phyloP scores from a whole-genome alignment of 2,888 invertebrate genomes.

The Polia nebulosa region DNA sequence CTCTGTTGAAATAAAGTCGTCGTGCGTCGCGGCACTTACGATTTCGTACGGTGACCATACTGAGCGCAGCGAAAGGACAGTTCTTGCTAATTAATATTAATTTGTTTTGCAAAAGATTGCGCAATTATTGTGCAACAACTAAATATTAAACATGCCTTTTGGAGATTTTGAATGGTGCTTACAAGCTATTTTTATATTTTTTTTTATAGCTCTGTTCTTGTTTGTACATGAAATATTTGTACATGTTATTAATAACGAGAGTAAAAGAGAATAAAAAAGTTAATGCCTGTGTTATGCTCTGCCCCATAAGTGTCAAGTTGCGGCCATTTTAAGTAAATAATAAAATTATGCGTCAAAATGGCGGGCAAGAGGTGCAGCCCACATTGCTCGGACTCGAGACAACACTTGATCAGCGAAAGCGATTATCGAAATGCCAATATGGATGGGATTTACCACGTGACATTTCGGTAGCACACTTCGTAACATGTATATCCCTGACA shows the following conservation, averaged over 20 bases:
- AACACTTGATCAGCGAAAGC: neutral
- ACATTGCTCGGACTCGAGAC: neutral
- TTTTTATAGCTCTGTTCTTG: conserved; percentile 7
- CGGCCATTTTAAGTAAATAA: neutral
- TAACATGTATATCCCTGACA: too few species aligned
- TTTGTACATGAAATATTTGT: neutral
- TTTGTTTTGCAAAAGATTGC: conserved; percentile 45
- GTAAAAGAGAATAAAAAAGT: neutral
- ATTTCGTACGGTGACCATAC: conserved; percentile 74
- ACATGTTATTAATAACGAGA: neutral
- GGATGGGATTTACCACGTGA: neutral
- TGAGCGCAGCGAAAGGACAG: conserved; percentile 67
- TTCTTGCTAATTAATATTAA: conserved; percentile 57
- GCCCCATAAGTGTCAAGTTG: neutral
- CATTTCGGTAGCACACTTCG: neutral
- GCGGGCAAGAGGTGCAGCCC: too few species aligned
- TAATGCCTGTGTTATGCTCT: too few species aligned
- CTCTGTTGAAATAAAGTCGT: too few species aligned
- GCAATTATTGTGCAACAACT: conserved; percentile 32
- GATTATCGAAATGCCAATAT: neutral
- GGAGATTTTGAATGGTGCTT: conserved; percentile 30
- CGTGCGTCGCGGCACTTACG: conserved; percentile 51
- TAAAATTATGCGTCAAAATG: neutral
- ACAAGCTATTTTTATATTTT: conserved; percentile 1
- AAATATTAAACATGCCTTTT: conserved; percentile 23